These are phyloP conservation scores for Prenolepis imparis DNA, from an alignment of 2,888 invertebrate species.

Conservation along the genomic window DNA sequence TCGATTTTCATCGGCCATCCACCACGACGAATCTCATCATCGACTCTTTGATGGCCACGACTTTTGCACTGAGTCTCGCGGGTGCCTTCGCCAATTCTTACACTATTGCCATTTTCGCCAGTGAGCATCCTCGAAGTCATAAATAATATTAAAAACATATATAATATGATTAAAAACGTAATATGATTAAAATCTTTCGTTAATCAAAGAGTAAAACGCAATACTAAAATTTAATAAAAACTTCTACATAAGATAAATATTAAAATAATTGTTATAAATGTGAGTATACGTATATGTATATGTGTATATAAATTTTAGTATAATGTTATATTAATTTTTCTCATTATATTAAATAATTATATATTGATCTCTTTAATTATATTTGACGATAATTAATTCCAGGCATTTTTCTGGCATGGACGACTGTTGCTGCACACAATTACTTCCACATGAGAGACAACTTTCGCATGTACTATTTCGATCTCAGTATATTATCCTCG, in stretches of 20 bases:
- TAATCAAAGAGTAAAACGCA: background rate
- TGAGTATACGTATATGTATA: background rate
- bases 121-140: slow-evolving; percentile 66
- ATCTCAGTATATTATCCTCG: slow-evolving; percentile 90
- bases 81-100: slow-evolving; percentile 75
- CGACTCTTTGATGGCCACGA: slow-evolving; percentile 73
- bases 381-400: slow-evolving; percentile 72
- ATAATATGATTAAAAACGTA: background rate
- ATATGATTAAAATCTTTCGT: background rate
- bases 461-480: slow-evolving; percentile 93
- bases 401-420: slow-evolving; percentile 88
- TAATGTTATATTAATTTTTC: background rate
- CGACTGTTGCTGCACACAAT: slow-evolving; percentile 90
- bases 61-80: slow-evolving; percentile 71
- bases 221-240: background rate
- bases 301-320: background rate
- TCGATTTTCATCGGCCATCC: slow-evolving; percentile 85
- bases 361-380: background rate
- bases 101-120: slow-evolving; percentile 81
- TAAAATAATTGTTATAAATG: background rate
- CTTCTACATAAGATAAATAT: background rate
- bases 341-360: background rate
- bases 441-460: slow-evolving; percentile 92
- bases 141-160: background rate
- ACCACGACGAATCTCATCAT: slow-evolving; percentile 82